Evolutionary conservation across 1,140 invertebrate genomes (phyloP).

Genomic region (Streblospio benedicti): DNA sequence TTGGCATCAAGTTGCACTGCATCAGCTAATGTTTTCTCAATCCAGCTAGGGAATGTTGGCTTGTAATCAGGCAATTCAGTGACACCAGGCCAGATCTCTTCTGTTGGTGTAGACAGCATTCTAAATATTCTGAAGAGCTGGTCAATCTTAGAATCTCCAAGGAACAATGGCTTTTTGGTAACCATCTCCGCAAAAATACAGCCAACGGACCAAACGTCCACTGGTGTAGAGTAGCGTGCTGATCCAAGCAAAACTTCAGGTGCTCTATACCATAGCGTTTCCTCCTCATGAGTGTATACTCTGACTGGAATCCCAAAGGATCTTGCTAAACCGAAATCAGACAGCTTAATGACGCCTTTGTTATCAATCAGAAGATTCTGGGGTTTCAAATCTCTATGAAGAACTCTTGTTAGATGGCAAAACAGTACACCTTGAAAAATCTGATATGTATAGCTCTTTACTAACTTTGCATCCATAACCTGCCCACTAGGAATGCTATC

Average conservation of each 20-base stretch:
- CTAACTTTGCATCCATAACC: constrained; percentile 59
- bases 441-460: constrained; percentile 68
- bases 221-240: constrained; percentile 72
- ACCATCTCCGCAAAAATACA: constrained; percentile 62
- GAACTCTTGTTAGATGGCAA: constrained; percentile 84
- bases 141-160: constrained; percentile 49
- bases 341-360: constrained; percentile 84
- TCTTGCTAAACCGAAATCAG: constrained; percentile 94
- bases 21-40: constrained; percentile 29
- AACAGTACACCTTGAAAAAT: constrained; percentile 90
- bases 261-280: constrained; percentile 96
- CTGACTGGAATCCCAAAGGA: constrained; percentile 84
- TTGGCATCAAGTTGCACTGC: constrained; percentile 47
- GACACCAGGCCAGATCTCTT: constrained; percentile 46
- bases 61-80: constrained; percentile 43
- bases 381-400: constrained; percentile 96
- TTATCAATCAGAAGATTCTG: constrained; percentile 92
- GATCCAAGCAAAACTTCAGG: constrained; percentile 91
- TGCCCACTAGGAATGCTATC: constrained; percentile 68
- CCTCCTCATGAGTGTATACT: constrained; percentile 94
- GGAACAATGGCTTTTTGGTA: constrained; percentile 52
- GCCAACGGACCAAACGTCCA: constrained; percentile 94
- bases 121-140: constrained; percentile 46
- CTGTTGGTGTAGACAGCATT: constrained; percentile 45
- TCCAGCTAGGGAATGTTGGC: constrained; percentile 45